Base-by-base conservation (phyloP, 1,140 invertebrate species). In the Trichomalopsis sarcophagae region DNA sequence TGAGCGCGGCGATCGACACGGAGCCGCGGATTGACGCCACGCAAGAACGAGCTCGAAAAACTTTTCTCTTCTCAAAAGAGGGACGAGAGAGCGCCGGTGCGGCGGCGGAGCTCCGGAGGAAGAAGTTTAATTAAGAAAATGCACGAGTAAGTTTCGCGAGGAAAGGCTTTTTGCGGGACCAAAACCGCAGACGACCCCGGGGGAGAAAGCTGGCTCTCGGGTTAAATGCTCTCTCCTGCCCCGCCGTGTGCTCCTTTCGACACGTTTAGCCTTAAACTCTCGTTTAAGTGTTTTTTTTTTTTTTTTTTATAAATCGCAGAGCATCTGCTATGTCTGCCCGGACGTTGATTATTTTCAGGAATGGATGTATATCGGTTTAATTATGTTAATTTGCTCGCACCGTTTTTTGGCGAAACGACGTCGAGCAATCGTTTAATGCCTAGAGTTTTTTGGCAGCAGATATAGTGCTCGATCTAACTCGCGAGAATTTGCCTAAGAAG, bases 61-160 rank as follows among this genome's bases (percentile, higher is more conserved):
- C 23, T 55, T 55, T 74, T 11, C 17, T 36, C 23, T 40, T 13
- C 17, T 36, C 23, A 40, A 33, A 71, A 71, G 27, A 10, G 27
- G 13, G 14, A 71, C 13, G 30, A 44, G 40, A 44, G 40, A 44
- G 40, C 40, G 40, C 40, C 14, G 14, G 21, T 6, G 62, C 62
- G 14, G 4, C 14, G 33, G 33, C 3, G 33, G 62, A 3, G n/a
- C 5, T 13, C 33, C 27, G 27, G 23, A 73, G 23, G 27, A 62
- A 82, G 40, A 82, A 82, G 27, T 82, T 82, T 74, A 62, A 82
- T 82, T 82, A 82, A 74, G 47, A 74, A 74, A 62, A 82, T 82
- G 71, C 47, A 30, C 9, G 40, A 74, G 47, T 50, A 30, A 71
- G 14, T 81, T 73, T 73, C 14, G 17, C 33, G 17, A 47, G 36